Base-by-base conservation (phyloP, 1,140 invertebrate genomes). In the Bombus huntii region DNA sequence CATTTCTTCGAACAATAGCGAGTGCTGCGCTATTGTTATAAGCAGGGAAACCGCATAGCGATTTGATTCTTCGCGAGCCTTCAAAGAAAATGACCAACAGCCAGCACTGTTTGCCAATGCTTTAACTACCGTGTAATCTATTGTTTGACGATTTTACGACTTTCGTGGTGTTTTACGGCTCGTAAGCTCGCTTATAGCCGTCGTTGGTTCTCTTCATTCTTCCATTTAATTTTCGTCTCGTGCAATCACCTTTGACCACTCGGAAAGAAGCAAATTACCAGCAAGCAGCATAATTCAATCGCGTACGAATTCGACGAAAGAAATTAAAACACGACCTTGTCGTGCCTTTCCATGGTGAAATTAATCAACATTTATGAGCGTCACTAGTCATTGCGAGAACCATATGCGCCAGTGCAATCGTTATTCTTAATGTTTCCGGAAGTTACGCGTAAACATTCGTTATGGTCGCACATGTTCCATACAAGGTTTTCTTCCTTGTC, bases 101-200 rank as follows among this genome's bases (percentile, higher is more conserved):
- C 31, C n/a, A 4, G 25, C 18, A 81, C 59, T 73, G 53, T 37
- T 81, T 81, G 57, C 39, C 53, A 42, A 71, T 28, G 70, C 37
- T 62, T 62, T 62, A 42, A 62, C 31, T n/a, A 15, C 75, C 57
- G 34, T 77, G 47, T 37, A 47, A 81, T 71, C 66, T 39, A 72
- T 72, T 81, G 79, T 81, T 59, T 10, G 70, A 57, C 13, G 68
- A 72, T 57, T 71, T 81, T 72, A 72, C 47, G 79, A 81, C 5
- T 25, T 31, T n/a, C 28, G 13, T 10, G 57, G 6, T 28, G 31
- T 42, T 77, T 62, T 62, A 62, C 37, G 34, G 39, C 25, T 42
- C 57, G 28, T 10, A 10, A 59, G 13, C 4, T 18, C 31, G 47
- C 13, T 34, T 10, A 28, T 28, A 28, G 53, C 0, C n/a, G 44